These are phyloP conservation scores for Hyperoplus lanceolatus DNA, from an alignment of 2,797 vertebrate genomes.

Conservation along the genomic window DNA sequence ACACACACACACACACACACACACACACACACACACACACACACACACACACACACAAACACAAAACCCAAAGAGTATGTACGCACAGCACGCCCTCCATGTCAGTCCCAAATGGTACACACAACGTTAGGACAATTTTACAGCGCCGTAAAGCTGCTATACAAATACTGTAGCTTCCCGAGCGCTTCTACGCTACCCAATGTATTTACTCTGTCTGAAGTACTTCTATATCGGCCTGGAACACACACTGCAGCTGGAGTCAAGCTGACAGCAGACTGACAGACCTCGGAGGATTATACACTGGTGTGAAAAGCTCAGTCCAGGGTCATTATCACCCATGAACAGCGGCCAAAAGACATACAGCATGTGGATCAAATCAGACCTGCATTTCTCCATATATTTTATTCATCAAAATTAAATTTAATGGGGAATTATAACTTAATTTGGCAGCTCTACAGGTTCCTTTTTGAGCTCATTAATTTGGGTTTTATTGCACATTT, in stretches of 20 bases:
- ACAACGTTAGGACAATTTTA: background rate
- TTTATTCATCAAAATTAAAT: background rate
- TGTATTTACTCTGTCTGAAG: slow-evolving; percentile 25
- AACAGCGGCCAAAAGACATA: background rate
- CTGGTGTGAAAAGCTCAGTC: slow-evolving; percentile 33
- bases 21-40: slow-evolving; percentile 25
- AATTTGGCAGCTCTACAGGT: too few species aligned
- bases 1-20: slow-evolving; percentile 23
- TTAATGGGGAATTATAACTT: background rate
- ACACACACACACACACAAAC: slow-evolving; percentile 17
- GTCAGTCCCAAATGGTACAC: slow-evolving; percentile 30
- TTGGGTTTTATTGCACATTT: background rate
- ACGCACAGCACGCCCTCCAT: slow-evolving; percentile 7
- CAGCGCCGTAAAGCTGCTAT: slow-evolving; percentile 26
- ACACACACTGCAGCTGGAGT: slow-evolving; percentile 4
- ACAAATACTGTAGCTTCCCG: slow-evolving; percentile 5
- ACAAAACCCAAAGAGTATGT: slow-evolving; percentile 48
- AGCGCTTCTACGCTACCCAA: background rate
- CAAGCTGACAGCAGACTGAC: slow-evolving; percentile 35
- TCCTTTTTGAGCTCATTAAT: background rate
- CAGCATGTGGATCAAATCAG: background rate
- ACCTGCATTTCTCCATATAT: background rate
- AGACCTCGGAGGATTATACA: slow-evolving; percentile 27
- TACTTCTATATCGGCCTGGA: slow-evolving; percentile 8
- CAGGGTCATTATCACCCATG: slow-evolving; percentile 28